A percentile compares a stretch with the other conserved stretches of the same genome.
Evolutionary conservation across 2,888 invertebrate genomes (phyloP).

Genomic region (Andrena minutula): DNA sequence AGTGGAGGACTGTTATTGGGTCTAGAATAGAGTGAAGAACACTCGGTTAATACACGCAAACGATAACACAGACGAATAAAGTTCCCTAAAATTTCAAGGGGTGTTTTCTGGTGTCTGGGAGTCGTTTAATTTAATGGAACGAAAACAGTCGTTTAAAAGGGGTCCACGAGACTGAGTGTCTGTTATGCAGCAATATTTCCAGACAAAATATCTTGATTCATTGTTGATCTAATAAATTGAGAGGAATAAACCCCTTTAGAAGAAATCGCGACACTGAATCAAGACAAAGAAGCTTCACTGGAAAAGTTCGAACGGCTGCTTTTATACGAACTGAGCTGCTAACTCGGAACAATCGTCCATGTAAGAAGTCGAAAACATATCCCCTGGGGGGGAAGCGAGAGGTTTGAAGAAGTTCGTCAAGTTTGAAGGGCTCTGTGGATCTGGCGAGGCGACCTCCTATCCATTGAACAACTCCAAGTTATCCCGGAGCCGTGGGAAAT

Average conservation of each 20-base stretch:
- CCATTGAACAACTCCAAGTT: slow-evolving; percentile 1
- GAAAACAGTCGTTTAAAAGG: not conserved
- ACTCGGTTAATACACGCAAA: too few relatives aligned
- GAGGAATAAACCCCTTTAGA: not conserved
- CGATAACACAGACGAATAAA: too few relatives aligned
- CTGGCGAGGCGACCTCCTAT: not conserved
- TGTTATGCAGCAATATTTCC: not conserved
- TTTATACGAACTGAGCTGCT: not conserved
- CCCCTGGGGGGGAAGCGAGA: not conserved
- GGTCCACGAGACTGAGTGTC: not conserved
- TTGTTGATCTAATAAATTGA: not conserved
- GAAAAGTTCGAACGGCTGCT: not conserved
- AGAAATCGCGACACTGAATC: not conserved
- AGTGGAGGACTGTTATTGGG: too few relatives aligned
- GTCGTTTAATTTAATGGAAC: not conserved
- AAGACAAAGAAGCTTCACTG: not conserved
- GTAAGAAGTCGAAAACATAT: slow-evolving; percentile 8
- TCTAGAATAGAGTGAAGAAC: too few relatives aligned
- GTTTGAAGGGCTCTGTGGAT: not conserved
- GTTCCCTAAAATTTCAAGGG: not conserved
- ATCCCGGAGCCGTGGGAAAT: not conserved
- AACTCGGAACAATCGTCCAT: not conserved
- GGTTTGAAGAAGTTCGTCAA: not conserved
- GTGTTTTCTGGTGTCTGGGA: not conserved
- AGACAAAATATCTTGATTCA: not conserved